These are phyloP conservation scores for Oscheius sp. DNA, from an alignment of 1,140 invertebrate species.

Conservation along the genomic window DNA sequence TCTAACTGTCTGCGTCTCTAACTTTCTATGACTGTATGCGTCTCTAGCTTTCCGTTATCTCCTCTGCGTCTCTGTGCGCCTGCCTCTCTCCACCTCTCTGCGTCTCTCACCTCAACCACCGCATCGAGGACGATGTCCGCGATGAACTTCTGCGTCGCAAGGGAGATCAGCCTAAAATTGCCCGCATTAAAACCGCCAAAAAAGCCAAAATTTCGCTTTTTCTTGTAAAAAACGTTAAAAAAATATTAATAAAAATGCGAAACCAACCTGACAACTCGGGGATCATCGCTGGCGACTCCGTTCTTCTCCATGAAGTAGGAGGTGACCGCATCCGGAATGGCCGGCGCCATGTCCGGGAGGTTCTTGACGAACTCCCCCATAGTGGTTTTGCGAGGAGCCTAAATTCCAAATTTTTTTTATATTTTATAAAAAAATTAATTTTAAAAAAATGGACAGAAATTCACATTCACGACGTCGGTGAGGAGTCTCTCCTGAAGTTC, in stretches of 20 bases:
- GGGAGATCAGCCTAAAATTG: conserved; percentile 15
- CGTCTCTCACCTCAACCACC: too few relatives aligned
- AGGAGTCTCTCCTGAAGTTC: too few relatives aligned
- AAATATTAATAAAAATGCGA: not conserved
- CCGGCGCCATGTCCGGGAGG: not conserved
- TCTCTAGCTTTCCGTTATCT: conserved; percentile 19
- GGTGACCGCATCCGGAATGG: conserved; percentile 11
- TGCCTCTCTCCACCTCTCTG: conserved; percentile 12
- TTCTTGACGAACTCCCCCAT: too few relatives aligned
- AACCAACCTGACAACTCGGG: conserved; percentile 1
- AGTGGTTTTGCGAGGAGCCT: too few relatives aligned
- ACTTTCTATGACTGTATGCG: too few relatives aligned
- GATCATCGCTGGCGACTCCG: not conserved
- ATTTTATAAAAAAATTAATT: too few relatives aligned
- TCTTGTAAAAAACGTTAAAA: not conserved
- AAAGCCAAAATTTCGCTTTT: too few relatives aligned
- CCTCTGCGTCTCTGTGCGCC: conserved; percentile 6
- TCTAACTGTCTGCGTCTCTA: too few relatives aligned
- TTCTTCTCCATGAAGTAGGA: not conserved
- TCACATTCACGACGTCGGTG: too few relatives aligned
- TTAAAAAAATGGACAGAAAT: too few relatives aligned
- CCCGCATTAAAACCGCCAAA: too few relatives aligned
- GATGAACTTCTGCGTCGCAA: conserved; percentile 15
- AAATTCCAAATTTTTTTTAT: too few relatives aligned
- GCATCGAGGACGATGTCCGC: conserved; percentile 12